phyloP scores from a whole-genome alignment of 2,113 vertebrate species.

The Aptenodytes patagonicus region DNA sequence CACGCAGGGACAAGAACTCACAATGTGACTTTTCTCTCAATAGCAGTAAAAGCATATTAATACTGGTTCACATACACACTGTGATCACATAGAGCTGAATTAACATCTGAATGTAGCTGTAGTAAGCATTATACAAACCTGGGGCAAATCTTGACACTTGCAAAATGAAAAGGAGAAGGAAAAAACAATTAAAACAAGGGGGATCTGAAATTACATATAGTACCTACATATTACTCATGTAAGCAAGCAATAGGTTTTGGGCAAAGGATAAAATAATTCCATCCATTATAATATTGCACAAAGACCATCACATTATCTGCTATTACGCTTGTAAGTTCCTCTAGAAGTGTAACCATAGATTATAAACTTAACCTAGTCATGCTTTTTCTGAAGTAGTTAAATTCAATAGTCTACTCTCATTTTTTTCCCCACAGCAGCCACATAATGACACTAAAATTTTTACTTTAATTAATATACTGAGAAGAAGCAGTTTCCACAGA shows the following conservation, averaged over 20 bases:
- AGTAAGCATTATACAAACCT: background rate
- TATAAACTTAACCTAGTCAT: background rate
- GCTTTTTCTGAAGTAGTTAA: background rate
- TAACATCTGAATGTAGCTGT: background rate
- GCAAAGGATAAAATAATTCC: background rate
- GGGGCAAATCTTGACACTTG: background rate
- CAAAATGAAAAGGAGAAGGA: background rate
- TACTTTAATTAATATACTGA: background rate
- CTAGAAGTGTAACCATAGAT: background rate
- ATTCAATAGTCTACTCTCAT: background rate
- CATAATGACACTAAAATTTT: background rate
- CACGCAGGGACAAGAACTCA: background rate
- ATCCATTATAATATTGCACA: background rate
- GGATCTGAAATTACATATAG: background rate
- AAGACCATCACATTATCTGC: background rate
- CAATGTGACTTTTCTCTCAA: background rate
- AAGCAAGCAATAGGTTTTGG: background rate
- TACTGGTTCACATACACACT: background rate
- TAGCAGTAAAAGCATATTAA: background rate
- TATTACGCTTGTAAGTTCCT: background rate
- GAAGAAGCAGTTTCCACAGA: background rate
- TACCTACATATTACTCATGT: background rate
- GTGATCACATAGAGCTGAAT: background rate
- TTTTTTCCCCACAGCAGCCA: background rate
- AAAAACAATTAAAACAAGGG: background rate